Base-by-base conservation (phyloP, 35 echinoderm and acorn worm genomes). In the Strongylocentrotus purpuratus region DNA sequence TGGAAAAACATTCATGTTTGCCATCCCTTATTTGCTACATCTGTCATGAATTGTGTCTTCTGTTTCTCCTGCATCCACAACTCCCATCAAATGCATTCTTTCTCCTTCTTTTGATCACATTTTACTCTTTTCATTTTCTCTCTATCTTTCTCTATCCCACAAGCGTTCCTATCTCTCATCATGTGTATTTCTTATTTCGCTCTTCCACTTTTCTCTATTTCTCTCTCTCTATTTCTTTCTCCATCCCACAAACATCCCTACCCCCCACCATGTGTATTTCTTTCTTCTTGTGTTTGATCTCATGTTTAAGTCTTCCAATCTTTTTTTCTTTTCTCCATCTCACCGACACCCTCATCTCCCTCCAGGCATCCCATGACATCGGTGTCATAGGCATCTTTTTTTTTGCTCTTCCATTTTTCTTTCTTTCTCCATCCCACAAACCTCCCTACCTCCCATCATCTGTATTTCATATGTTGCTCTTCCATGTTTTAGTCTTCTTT, bases 331-430 rank as follows among this genome's bases (percentile, higher is more conserved):
- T 28, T 71, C 18, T 25, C 17, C 48, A 50, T 50, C 48, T 50
- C 5, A 5, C 25, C 61, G 5, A 25, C 61, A 55, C 50, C 50
- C 35, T 41, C 35, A 41, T 41, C 35, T 3, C 35, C 14, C 94
- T 8, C 86, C 95, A 98, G 97, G 89, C 97, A 47, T 90, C 96
- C 18, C 88, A 96, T 59, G 96, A 98, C 47, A 47, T 95, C 0
- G 97, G 95, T 32, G 94, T 95, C 33, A 86, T 98, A 0, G 97
- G 97, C 10, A 71, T 94, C 6, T 98, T 92, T 88, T 87, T 98
- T 41, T 41, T 41, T 41, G 35, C 35, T 41, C 35, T 41, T 41
- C 35, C 35, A 41, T 41, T 41, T 41, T 7, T n/a, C 25, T n/a
- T 78, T 78, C 25, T 28, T n/a, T 78, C 20, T 28, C 65, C 22